Percentiles rank a stretch among this genome's conserved stretches.
Conservation (phyloP, 2,888 invertebrate genomes). For the Yponomeuta evonymella region DNA sequence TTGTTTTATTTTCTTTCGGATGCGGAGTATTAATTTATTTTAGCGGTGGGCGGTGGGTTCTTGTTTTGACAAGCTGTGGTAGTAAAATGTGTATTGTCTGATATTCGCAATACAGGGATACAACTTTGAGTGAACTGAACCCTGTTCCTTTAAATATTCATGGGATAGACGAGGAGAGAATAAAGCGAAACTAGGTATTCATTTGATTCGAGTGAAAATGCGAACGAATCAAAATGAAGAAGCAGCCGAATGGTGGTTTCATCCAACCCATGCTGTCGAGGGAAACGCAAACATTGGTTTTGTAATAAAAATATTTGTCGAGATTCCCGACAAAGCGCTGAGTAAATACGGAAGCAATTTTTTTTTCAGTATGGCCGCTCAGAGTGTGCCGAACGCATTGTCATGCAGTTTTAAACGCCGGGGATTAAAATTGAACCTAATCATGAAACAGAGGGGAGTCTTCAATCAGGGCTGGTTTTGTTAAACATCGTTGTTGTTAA, state of each 20-base stretch:
- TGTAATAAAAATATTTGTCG: conserved; percentile 73
- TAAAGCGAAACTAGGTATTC: neutral
- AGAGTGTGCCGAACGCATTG: conserved; percentile 55
- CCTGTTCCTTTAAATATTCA: neutral
- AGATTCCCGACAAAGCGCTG: conserved; percentile 44
- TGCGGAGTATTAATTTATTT: conserved; percentile 58
- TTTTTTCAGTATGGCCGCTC: conserved; percentile 44
- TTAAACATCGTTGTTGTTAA: conserved; percentile 5
- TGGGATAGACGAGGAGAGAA: neutral
- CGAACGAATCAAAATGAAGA: conserved; percentile 46
- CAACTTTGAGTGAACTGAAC: neutral
- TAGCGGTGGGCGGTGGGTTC: conserved; percentile 31
- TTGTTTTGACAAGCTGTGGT: conserved; percentile 20
- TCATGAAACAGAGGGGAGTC: conserved; percentile 48
- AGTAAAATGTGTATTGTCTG: conserved; percentile 14
- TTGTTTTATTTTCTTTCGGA: conserved; percentile 61
- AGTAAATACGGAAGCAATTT: conserved; percentile 47
- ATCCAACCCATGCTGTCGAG: conserved; percentile 63
- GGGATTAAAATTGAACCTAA: conserved; percentile 64
- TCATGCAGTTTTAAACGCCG: conserved; percentile 63
- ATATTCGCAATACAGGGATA: conserved; percentile 10
- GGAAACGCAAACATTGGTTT: conserved; percentile 68
- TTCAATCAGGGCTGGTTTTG: conserved; percentile 32
- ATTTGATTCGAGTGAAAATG: neutral
- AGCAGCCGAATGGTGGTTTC: conserved; percentile 35